Base-by-base conservation (phyloP, 2,888 invertebrate genomes). In the Scrobipalpa atriplicella region DNA sequence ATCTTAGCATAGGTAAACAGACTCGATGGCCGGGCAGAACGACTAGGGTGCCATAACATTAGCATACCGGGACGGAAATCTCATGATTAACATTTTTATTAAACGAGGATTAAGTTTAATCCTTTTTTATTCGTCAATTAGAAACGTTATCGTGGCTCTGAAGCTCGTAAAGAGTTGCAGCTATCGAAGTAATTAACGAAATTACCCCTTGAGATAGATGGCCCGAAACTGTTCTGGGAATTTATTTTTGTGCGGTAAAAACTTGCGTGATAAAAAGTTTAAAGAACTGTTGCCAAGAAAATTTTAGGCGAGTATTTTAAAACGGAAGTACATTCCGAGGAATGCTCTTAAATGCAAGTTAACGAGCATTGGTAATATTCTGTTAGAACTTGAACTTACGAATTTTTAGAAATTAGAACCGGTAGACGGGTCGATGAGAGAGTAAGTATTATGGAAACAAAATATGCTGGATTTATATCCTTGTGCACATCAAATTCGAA, bases 111-210 rank as follows among this genome's bases (percentile, higher is more conserved):
- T 89, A 88, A 75, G 75, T 77, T 74, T 89, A 91, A 92, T 91
- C 92, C 92, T 92, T 92, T 91, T 92, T 92, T 92, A 92, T 92
- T 90, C 81, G 92, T 87, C 92, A 91, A 92, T 92, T 91, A 92
- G 92, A 85, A 77, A 83, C 85, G 88, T 86, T 92, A 92, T 92
- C 92, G 84, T 79, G 81, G 79, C 81, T 75, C 82, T 79, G 75
- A 5, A 75, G 84, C 82, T 90, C 92, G 90, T 92, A 92, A 92
- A 92, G 91, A 92, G 92, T 92, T 92, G 85, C 78, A 83, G 83
- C 85, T 85, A 92, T 91, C 86, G 84, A 78, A 71, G 86, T 85
- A 90, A 92, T 92, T 92, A 91, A 81, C 79, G 71, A 82, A 91
- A 91, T 89, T 84, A 84, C 86, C 73, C 77, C 72, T 75, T 77